Conservation (phyloP, 2,888 invertebrate species). For the Eulithis prunata region DNA sequence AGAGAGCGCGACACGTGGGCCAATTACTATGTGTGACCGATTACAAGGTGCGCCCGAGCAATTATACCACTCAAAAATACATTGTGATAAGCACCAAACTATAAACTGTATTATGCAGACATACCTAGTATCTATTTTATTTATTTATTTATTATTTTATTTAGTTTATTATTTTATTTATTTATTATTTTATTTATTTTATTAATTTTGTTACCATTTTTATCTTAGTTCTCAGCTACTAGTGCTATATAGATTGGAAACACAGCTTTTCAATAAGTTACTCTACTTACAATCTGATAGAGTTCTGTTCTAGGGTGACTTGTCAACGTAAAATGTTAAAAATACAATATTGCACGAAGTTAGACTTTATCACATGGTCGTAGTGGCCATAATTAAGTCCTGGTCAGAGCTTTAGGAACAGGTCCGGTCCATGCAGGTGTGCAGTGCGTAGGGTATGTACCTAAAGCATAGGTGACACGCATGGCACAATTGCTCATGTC, state of each 20-base stretch:
- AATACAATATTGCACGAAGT: background rate
- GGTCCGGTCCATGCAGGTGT: too few species aligned
- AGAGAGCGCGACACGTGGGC: slow-evolving; percentile 42
- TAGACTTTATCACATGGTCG: background rate
- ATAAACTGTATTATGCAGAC: background rate
- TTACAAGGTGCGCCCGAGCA: slow-evolving; percentile 40
- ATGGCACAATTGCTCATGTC: slow-evolving; percentile 33
- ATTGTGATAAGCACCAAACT: slow-evolving; percentile 4
- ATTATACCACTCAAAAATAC: slow-evolving; percentile 6
- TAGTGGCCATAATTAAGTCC: background rate
- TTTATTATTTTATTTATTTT: too few species aligned
- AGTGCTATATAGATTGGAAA: background rate
- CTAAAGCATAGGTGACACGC: slow-evolving; percentile 6
- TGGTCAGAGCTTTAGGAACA: slow-evolving; percentile 1
- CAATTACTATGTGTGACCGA: slow-evolving; percentile 33
- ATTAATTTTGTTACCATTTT: too few species aligned
- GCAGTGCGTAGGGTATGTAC: too few species aligned
- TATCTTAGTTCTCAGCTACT: background rate
- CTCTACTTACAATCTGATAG: background rate
- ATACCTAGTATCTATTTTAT: background rate
- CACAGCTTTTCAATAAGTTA: background rate
- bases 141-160: too few species aligned
- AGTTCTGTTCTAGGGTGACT: background rate
- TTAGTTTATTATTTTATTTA: too few species aligned
- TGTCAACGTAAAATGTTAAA: background rate